phyloP scores from a whole-genome alignment of 2,797 vertebrate genomes.

The Ispidina lecontei region DNA sequence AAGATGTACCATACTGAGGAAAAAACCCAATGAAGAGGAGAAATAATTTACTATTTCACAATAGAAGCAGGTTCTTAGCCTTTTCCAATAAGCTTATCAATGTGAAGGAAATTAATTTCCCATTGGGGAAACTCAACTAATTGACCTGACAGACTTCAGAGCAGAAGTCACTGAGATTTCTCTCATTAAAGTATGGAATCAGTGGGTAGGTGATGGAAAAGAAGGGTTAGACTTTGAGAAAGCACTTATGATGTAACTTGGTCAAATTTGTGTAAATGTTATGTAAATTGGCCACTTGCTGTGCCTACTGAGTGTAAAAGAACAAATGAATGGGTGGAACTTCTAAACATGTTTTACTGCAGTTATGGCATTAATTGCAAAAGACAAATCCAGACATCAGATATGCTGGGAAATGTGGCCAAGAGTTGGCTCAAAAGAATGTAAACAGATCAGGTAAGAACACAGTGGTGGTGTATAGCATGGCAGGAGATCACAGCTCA shows the following conservation, averaged over 20 bases:
- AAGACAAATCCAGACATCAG: background rate
- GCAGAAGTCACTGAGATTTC: background rate
- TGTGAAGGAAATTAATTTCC: fast-evolving
- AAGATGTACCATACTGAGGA: background rate
- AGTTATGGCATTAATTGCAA: background rate
- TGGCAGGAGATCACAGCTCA: background rate
- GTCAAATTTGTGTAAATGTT: background rate
- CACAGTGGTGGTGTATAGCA: background rate
- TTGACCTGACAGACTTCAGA: background rate
- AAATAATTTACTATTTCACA: background rate
- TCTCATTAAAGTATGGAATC: background rate
- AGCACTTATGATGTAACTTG: background rate
- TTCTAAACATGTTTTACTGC: background rate
- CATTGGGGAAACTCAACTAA: background rate
- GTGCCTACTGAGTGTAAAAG: background rate
- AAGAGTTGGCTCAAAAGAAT: background rate
- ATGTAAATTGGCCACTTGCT: background rate
- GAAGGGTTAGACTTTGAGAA: background rate
- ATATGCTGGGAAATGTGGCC: background rate
- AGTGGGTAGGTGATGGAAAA: background rate
- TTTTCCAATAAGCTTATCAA: background rate
- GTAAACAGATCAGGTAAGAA: background rate
- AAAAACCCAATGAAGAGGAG: background rate
- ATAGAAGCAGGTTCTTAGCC: background rate
- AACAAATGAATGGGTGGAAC: background rate